Conservation (phyloP, 2,888 invertebrate species). For the Trichogramma dendrolimi region DNA sequence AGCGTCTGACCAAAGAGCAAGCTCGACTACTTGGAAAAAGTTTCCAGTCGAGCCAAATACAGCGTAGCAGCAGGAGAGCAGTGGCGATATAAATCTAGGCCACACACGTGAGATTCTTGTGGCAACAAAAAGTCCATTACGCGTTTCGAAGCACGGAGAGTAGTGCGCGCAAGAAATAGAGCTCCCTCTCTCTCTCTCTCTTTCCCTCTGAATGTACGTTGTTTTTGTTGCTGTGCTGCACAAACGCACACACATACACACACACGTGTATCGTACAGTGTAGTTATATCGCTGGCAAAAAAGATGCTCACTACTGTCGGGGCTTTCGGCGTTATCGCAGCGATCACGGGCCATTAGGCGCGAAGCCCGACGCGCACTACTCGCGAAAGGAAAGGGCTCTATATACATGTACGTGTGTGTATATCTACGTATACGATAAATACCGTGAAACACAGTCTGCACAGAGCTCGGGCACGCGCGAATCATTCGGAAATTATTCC, state of each 20-base stretch:
- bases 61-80: slow-evolving; percentile 22
- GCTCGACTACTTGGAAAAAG: not conserved
- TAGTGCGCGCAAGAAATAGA: not conserved
- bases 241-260: too few relatives aligned
- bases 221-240: too few relatives aligned
- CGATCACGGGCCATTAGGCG: slow-evolving; percentile 39
- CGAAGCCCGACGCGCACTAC: slow-evolving; percentile 25
- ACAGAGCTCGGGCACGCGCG: slow-evolving; percentile 7
- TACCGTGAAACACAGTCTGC: slow-evolving; percentile 33
- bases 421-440: slow-evolving; percentile 30
- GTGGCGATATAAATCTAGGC: not conserved
- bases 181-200: too few relatives aligned
- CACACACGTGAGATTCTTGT: not conserved
- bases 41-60: slow-evolving; percentile 25
- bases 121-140: too few relatives aligned
- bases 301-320: slow-evolving; percentile 18
- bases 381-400: too few relatives aligned
- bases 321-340: slow-evolving; percentile 35
- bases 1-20: too few relatives aligned
- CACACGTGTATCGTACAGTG: too few relatives aligned
- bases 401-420: too few relatives aligned
- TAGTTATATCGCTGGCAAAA: too few relatives aligned
- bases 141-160: not conserved
- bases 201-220: too few relatives aligned
- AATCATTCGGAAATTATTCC: slow-evolving; percentile 33